Evolutionary conservation across 35 echinoderm and acorn worm species (phyloP).

Genomic region (Hemicentrotus pulcherrimus): DNA sequence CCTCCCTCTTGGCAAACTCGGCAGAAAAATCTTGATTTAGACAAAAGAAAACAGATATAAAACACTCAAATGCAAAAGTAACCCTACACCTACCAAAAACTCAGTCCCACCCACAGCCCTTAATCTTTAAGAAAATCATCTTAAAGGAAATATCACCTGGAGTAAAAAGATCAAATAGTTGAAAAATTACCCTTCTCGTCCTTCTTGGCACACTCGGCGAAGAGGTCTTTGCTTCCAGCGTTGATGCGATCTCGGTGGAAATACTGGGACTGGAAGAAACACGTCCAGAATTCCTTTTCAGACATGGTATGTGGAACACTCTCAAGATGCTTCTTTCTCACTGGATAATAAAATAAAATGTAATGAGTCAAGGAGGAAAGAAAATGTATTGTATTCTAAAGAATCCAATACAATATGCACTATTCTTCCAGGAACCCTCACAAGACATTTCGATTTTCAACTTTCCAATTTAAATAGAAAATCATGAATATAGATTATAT

Average conservation of each 20-base stretch:
- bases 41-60: too few species aligned
- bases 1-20: too few species aligned
- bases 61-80: too few species aligned
- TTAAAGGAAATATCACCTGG: background rate
- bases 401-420: too few species aligned
- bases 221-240: conserved; percentile 85
- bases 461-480: too few species aligned
- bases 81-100: too few species aligned
- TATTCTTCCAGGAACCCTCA: too few species aligned
- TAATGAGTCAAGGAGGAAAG: background rate
- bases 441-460: too few species aligned
- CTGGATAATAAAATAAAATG: conserved; percentile 42
- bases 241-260: conserved; percentile 95
- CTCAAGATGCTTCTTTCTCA: conserved; percentile 93
- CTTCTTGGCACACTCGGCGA: conserved; percentile 89
- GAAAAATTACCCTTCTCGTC: conserved; percentile 83
- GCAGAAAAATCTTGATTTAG: too few species aligned
- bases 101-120: too few species aligned
- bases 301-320: conserved; percentile 95
- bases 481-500: too few species aligned
- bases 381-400: background rate
- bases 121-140: background rate
- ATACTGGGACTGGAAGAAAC: conserved; percentile 98
- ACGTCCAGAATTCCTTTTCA: conserved; percentile 96
- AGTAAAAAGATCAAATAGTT: background rate